Percentiles rank a stretch among this genome's conserved stretches.
Conservation (phyloP, 2,113 vertebrate genomes). For the Elanoides forficatus region DNA sequence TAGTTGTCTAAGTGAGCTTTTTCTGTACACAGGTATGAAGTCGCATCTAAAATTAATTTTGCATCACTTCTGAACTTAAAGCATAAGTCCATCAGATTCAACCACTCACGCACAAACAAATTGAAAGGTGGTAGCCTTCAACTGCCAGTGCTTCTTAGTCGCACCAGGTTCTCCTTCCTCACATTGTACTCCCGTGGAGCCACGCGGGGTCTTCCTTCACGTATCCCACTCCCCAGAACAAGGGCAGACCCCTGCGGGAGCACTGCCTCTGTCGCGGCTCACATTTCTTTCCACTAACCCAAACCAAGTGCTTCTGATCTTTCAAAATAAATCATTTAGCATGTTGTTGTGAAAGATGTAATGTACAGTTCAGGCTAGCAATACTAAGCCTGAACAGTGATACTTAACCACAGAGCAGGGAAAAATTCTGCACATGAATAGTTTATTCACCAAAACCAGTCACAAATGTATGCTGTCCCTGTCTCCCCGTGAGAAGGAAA, state of each 20-base stretch:
- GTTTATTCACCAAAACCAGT: conserved; percentile 15
- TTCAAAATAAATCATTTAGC: not conserved
- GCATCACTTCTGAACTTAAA: not conserved
- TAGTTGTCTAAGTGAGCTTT: not conserved
- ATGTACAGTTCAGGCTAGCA: not conserved
- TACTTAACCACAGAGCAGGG: not conserved
- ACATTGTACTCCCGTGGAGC: conserved; percentile 12
- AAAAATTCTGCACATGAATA: conserved; percentile 7
- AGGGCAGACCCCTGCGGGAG: not conserved
- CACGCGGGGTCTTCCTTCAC: accelerated
- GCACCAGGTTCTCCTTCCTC: conserved; percentile 28
- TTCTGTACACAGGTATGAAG: not conserved
- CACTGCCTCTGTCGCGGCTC: not conserved
- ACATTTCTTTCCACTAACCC: conserved; percentile 21
- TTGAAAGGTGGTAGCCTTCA: not conserved
- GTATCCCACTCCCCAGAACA: not conserved
- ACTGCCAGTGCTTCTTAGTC: accelerated
- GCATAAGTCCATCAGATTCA: not conserved
- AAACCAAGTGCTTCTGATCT: not conserved
- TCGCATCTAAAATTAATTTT: not conserved
- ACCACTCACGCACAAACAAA: not conserved
- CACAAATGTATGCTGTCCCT: not conserved
- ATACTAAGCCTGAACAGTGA: not conserved
- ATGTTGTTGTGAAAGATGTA: not conserved
- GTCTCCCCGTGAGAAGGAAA: not conserved